These are phyloP conservation scores for Ormyrus thymus DNA, from an alignment of 2,888 invertebrate species.

Conservation along the genomic window DNA sequence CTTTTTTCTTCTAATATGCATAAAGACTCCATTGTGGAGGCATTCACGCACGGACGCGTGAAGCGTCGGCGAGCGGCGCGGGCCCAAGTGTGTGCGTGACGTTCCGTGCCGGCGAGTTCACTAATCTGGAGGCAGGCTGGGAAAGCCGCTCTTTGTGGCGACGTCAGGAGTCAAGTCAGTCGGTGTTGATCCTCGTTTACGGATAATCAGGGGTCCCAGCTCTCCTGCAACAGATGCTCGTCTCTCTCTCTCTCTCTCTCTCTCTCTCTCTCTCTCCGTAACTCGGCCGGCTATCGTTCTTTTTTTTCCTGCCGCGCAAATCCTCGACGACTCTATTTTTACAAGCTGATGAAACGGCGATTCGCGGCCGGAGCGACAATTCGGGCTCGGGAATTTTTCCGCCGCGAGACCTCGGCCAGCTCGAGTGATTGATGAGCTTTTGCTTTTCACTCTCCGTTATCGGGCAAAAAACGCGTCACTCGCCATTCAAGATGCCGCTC, in stretches of 20 bases:
- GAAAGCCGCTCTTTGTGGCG: constrained; percentile 35
- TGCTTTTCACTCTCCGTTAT: constrained; percentile 41
- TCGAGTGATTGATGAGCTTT: constrained; percentile 47
- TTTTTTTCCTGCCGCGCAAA: constrained; percentile 5
- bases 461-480: constrained; percentile 23
- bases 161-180: constrained; percentile 42
- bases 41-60: constrained; percentile 3
- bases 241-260: neutral
- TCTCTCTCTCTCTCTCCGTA: neutral
- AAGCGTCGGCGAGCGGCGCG: constrained; percentile 6
- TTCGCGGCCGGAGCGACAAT: neutral
- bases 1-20: constrained; percentile 1
- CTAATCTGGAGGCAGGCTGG: constrained; percentile 67
- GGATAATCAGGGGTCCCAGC: constrained; percentile 42
- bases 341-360: neutral
- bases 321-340: no score
- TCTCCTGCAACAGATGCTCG: neutral
- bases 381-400: constrained; percentile 45
- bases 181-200: constrained; percentile 20
- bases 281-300: neutral
- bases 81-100: constrained; percentile 3
- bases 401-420: no score
- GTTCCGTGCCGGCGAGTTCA: constrained; percentile 68
- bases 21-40: constrained; percentile 6
- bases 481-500: constrained; percentile 24